Percentiles rank a stretch among this genome's conserved stretches.
Evolutionary conservation across 1,140 invertebrate genomes (phyloP).

Genomic region (Argopecten irradians): DNA sequence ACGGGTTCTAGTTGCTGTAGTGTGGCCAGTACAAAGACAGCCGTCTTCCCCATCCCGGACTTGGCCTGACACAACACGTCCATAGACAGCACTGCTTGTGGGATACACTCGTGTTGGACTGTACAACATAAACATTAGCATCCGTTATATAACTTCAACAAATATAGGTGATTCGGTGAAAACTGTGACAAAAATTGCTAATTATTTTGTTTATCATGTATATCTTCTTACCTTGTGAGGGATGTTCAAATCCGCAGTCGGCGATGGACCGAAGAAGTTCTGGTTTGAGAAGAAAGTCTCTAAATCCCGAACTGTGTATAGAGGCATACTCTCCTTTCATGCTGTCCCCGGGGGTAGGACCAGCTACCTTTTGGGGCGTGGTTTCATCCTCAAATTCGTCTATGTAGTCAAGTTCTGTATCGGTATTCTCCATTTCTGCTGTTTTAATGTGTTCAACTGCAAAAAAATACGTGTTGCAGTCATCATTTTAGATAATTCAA

Average conservation of each 20-base stretch:
- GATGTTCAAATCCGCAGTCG: slow-evolving; percentile 99
- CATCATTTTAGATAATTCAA: too few relatives aligned
- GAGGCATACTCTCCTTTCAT: slow-evolving; percentile 88
- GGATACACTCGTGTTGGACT: slow-evolving; percentile 99
- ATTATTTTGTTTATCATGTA: background rate
- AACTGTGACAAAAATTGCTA: background rate
- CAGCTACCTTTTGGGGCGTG: background rate
- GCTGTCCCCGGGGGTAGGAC: background rate
- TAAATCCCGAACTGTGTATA: slow-evolving; percentile 93
- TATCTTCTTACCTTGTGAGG: slow-evolving; percentile 90
- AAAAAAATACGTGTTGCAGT: too few relatives aligned
- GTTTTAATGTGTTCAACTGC: background rate
- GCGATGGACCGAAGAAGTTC: slow-evolving; percentile 98
- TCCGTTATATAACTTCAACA: background rate
- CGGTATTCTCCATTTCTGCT: background rate
- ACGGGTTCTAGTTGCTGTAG: slow-evolving; percentile 95
- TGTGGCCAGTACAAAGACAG: slow-evolving; percentile 98
- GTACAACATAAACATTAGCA: slow-evolving; percentile 49
- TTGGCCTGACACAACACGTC: slow-evolving; percentile 99
- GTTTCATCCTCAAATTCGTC: background rate
- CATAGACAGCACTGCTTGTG: slow-evolving; percentile 99
- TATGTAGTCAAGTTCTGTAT: background rate
- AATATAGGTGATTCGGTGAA: background rate
- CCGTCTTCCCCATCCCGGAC: slow-evolving; percentile 99
- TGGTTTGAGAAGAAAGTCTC: slow-evolving; percentile 94